These are phyloP conservation scores for Cataglyphis cursor DNA, from an alignment of 2,888 invertebrate species.

Conservation along the genomic window DNA sequence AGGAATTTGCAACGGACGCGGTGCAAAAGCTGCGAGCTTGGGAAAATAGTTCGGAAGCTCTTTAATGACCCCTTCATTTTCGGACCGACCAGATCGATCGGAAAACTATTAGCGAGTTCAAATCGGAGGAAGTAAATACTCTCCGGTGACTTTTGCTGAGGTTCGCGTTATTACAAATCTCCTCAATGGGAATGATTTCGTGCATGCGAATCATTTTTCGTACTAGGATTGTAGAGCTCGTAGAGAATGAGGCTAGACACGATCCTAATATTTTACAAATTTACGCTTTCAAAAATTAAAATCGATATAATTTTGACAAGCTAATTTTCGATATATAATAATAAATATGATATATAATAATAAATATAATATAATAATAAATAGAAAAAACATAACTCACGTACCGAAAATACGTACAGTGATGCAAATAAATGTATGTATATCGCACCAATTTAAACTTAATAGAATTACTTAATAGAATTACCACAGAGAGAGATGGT, in stretches of 20 bases:
- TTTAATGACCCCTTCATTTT: slow-evolving; percentile 71
- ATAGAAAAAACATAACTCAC: background rate
- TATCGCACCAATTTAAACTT: background rate
- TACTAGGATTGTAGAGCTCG: background rate
- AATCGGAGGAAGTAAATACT: slow-evolving; percentile 59
- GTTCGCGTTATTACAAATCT: slow-evolving; percentile 59
- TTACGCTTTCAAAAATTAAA: background rate
- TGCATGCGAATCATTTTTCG: slow-evolving; percentile 35
- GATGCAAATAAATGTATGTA: background rate
- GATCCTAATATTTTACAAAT: slow-evolving; percentile 30
- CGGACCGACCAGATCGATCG: slow-evolving; percentile 62
- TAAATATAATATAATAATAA: background rate
- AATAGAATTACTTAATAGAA: too few species aligned
- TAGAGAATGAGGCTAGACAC: background rate
- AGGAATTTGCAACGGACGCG: slow-evolving; percentile 29
- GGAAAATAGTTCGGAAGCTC: slow-evolving; percentile 69
- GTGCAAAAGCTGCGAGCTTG: slow-evolving; percentile 41
- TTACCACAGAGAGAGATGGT: background rate
- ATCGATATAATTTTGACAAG: background rate
- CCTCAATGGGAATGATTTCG: background rate
- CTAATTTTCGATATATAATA: background rate
- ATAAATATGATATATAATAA: background rate
- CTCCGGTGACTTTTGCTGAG: slow-evolving; percentile 61
- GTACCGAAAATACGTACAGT: background rate
- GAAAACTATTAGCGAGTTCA: slow-evolving; percentile 66